Conservation (phyloP, 2,888 invertebrate species). For the Isoperla grammatica region DNA sequence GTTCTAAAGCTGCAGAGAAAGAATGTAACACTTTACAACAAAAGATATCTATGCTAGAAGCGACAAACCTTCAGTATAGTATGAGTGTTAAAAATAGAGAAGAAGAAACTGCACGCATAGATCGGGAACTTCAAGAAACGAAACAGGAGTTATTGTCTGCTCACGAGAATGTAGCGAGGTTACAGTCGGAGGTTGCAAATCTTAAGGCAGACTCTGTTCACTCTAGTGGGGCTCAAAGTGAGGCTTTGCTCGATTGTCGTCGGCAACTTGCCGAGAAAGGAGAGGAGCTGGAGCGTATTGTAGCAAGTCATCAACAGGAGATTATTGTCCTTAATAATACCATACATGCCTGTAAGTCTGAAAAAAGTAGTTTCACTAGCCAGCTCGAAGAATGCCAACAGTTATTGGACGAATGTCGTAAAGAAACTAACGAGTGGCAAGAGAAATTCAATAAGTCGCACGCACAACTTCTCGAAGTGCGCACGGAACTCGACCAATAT, state of each 20-base stretch:
- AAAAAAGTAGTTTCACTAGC: slow-evolving; percentile 35
- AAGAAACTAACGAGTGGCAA: slow-evolving; percentile 6
- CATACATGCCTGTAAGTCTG: slow-evolving; percentile 38
- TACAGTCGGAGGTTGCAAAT: slow-evolving; percentile 33
- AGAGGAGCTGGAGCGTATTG: slow-evolving; percentile 40
- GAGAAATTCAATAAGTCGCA: slow-evolving; percentile 12
- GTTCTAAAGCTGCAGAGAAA: slow-evolving; percentile 46
- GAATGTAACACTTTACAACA: slow-evolving; percentile 30
- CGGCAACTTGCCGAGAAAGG: slow-evolving; percentile 45
- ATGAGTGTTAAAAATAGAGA: slow-evolving; percentile 14
- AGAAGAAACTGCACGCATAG: background rate
- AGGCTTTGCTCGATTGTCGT: slow-evolving; percentile 41
- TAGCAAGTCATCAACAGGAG: slow-evolving; percentile 46
- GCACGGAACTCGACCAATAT: slow-evolving; percentile 64
- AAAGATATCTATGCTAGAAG: slow-evolving; percentile 18
- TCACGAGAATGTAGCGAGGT: background rate
- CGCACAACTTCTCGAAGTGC: slow-evolving; percentile 30
- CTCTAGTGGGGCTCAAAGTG: slow-evolving; percentile 43
- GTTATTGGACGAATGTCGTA: background rate
- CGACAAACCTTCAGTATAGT: background rate
- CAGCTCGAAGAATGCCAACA: background rate
- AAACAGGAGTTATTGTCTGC: slow-evolving; percentile 13
- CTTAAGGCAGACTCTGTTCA: slow-evolving; percentile 45
- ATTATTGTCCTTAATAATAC: slow-evolving; percentile 38
- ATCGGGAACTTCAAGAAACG: slow-evolving; percentile 13